Base-by-base conservation (phyloP, 1,140 invertebrate genomes). In the Bombyx mori region DNA sequence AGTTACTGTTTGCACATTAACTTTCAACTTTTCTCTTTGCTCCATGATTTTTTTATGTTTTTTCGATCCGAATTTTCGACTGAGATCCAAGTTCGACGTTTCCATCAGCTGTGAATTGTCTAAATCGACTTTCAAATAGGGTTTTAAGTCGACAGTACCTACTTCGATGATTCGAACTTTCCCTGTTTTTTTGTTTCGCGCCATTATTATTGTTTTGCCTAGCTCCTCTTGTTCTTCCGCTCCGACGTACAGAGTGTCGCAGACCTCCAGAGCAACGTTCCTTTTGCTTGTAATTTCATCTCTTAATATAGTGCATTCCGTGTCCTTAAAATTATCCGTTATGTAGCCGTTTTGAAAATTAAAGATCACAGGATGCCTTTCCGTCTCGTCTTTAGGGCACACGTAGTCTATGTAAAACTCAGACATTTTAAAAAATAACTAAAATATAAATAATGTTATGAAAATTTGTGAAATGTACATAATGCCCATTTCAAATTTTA, bases 11-110 rank as follows among this genome's bases (percentile, higher is more conserved):
- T 76, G 55, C 0, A 76, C 68, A 44, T 84, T 82, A 0, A 79
- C 65, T 56, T 82, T 85, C 6, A 82, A 55, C 57, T 82, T 84
- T 46, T 84, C 84, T 4, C 54, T 46, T 5, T 82, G 79, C 52
- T 87, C 81, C 60, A 82, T 71, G 50, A 65, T 57, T 42, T 84
- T 62, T 56, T 78, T 87, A 10, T 76, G 68, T 51, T 83, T 84
- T 51, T 86, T 86, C 0, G 81, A 84, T 5, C 83, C 82, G 56
- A 87, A 87, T 51, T 87, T 82, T 42, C 79, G 70, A 45, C 81
- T 84, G 2, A 87, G 61, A 45, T 85, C 81, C 52, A 80, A 63
- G 44, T 66, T 57, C 52, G 69, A 77, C 0, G 68, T 74, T 44
- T 82, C 75, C 8, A 70, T 43, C 3, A 69, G 8, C 10, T 66